These are phyloP conservation scores for Acanthopleura granulata DNA, from an alignment of 2,888 invertebrate species.

Conservation along the genomic window DNA sequence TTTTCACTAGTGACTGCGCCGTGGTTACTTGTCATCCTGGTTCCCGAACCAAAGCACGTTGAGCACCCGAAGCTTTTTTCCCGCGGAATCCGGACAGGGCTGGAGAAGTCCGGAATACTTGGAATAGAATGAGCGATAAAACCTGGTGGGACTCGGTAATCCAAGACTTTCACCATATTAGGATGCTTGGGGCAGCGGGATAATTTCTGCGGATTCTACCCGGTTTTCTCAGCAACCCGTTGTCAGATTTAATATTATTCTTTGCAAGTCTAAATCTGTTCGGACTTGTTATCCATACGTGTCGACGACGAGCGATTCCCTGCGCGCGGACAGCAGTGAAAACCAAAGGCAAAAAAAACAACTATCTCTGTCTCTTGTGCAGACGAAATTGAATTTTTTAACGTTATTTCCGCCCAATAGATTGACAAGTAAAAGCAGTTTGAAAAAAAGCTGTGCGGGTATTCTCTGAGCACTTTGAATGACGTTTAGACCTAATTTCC, in stretches of 20 bases:
- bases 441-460: no score
- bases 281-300: constrained; percentile 9
- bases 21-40: neutral
- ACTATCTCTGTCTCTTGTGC: neutral
- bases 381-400: constrained; percentile 11
- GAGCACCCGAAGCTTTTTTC: constrained; percentile 10
- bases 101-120: neutral
- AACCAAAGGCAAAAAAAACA: neutral
- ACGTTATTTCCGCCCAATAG: constrained; percentile 4
- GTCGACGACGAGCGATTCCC: neutral
- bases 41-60: neutral
- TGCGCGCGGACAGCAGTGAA: neutral
- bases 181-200: neutral
- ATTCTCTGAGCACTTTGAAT: no score
- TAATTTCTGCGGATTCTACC: neutral
- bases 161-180: neutral
- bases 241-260: constrained; percentile 8
- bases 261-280: neutral
- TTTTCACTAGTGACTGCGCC: neutral
- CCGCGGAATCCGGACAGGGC: neutral
- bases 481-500: no score
- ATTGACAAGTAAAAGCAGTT: no score
- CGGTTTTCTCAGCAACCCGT: constrained; percentile 7
- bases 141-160: neutral
- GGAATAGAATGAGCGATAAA: neutral